Base-by-base conservation (phyloP, 2,113 vertebrate genomes). In the Microcebus lehilahytsara region DNA sequence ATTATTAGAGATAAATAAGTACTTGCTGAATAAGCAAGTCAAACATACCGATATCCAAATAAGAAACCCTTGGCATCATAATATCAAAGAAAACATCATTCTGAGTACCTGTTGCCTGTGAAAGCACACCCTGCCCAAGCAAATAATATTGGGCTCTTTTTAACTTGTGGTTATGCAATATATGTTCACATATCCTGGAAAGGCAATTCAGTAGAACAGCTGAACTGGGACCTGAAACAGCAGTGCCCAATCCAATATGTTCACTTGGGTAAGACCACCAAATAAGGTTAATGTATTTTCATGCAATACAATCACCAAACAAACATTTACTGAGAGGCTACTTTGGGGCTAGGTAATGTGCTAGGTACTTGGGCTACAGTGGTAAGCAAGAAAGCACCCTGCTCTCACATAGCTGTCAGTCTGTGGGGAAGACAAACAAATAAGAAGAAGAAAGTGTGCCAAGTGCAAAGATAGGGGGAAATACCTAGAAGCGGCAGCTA, bases 1-100 rank as follows among this genome's bases (percentile, higher is more conserved):
- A 93, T 91, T 90, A 93, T 22, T 56, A 94, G 32, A 88, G 75
- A 90, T 83, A n/a, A 96, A 13, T 66, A 90, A 95, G 64, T 77
- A 83, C 51, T 83, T 83, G 27, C 17, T 78, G 71, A 64, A 91
- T 53, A 34, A 93, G 93, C 53, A 93, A 78, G 27, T 23, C 37
- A 40, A 81, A 95, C 13, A 96, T 1, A 94, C 25, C 69, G 92
- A 77, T 37, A 62, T 32, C 40, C 23, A 91, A 88, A 56, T 40
- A 84, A 77, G 60, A 34, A 89, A 40, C 13, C 10, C 51, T 85
- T 78, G 37, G 66, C 19, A 51, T 53, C 25, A 60, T 30, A 34
- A 42, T 37, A 85, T 19, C 56, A 89, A 89, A 93, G 72, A 81
- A 84, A 94, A 27, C 51, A 67, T 51, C 49, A 85, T 89, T 83